A percentile compares a stretch with the other conserved stretches of the same genome.
These are phyloP conservation scores for Phlogophora meticulosa DNA, from an alignment of 2,888 invertebrate genomes.

Conservation along the genomic window DNA sequence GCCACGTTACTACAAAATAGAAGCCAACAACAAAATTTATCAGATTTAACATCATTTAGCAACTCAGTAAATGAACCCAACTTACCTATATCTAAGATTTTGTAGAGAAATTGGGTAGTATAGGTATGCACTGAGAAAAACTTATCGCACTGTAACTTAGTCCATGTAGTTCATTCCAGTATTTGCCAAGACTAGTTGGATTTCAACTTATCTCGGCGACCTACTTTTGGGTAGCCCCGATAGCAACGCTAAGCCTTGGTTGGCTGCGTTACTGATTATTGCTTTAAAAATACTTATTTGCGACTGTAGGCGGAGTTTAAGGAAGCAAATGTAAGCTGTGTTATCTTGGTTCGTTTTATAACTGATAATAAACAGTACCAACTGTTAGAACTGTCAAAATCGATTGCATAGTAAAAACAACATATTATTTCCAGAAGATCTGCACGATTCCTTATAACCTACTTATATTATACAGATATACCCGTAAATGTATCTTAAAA, in stretches of 20 bases:
- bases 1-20: not conserved
- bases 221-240: conserved; percentile 46
- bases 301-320: not conserved
- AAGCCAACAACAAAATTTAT: not conserved
- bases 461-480: not conserved
- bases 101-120: not conserved
- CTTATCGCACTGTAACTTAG: conserved; percentile 12
- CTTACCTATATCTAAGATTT: conserved; percentile 7
- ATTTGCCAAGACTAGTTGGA: conserved; percentile 53
- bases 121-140: not conserved
- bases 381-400: not conserved
- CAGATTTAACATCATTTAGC: not conserved
- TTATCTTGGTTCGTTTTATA: conserved; percentile 11
- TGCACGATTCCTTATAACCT: not conserved
- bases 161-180: conserved; percentile 40
- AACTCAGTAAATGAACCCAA: not conserved
- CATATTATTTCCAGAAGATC: not conserved
- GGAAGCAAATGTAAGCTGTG: conserved; percentile 13
- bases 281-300: conserved; percentile 22
- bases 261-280: conserved; percentile 30
- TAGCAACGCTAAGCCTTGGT: conserved; percentile 24
- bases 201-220: conserved; percentile 59
- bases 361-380: not conserved
- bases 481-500: no score
- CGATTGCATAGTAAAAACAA: not conserved